These are phyloP conservation scores for Leptinotarsa juncta DNA, from an alignment of 2,888 invertebrate species.

Conservation along the genomic window DNA sequence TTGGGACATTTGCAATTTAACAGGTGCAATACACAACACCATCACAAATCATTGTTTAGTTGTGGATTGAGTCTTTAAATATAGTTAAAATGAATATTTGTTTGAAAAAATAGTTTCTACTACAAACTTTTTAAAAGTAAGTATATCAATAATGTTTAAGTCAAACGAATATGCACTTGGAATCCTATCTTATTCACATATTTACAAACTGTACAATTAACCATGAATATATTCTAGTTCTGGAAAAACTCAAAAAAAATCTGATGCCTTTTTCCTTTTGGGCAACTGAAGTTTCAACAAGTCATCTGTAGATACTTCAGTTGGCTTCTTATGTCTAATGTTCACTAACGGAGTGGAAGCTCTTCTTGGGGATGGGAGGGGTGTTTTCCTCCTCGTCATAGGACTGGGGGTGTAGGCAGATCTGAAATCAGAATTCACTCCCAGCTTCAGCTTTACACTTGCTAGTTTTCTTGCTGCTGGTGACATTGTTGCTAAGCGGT, in stretches of 20 bases:
- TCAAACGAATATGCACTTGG: too few species aligned
- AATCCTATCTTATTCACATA: background rate
- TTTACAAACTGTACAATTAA: background rate
- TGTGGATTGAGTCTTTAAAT: too few species aligned
- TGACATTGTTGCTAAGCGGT: constrained; percentile 90
- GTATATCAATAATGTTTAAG: too few species aligned
- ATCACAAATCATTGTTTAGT: too few species aligned
- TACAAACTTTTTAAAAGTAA: too few species aligned
- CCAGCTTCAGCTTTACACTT: constrained; percentile 70
- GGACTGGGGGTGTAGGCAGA: constrained; percentile 69
- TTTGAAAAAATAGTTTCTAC: too few species aligned
- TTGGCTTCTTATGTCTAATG: constrained; percentile 65
- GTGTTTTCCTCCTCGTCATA: constrained; percentile 43
- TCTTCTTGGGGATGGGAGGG: constrained; percentile 55
- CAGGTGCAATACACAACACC: too few species aligned
- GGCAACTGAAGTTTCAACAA: constrained; percentile 83
- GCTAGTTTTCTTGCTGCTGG: constrained; percentile 94
- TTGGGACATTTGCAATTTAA: too few species aligned
- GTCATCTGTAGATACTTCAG: constrained; percentile 81
- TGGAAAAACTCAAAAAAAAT: constrained; percentile 74
- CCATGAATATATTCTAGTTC: background rate
- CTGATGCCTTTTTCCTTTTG: constrained; percentile 80
- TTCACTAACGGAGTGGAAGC: constrained; percentile 65
- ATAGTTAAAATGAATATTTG: too few species aligned
- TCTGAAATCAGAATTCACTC: constrained; percentile 58